Evolutionary conservation across 2,113 vertebrate genomes (phyloP).

Genomic region (Phoxinus phoxinus): DNA sequence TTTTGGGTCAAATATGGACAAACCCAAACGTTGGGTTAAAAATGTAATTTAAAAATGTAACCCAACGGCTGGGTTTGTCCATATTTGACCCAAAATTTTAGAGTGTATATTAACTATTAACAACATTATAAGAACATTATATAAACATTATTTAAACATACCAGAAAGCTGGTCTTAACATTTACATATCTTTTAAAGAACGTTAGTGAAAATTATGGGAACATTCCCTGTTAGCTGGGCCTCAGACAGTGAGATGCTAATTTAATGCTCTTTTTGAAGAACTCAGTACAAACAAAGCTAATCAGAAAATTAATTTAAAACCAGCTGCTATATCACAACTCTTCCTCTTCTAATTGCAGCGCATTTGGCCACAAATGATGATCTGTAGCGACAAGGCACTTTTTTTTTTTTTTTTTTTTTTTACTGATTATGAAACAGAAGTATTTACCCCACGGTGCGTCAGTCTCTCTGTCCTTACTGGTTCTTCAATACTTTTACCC

Average conservation of each 20-base stretch:
- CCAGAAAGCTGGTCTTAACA: too few relatives aligned
- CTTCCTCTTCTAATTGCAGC: not conserved
- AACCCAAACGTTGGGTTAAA: too few relatives aligned
- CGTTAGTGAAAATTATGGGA: too few relatives aligned
- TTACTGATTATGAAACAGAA: not conserved
- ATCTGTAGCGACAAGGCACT: not conserved
- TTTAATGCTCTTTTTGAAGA: not conserved
- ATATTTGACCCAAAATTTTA: too few relatives aligned
- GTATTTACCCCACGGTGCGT: not conserved
- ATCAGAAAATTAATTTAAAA: not conserved
- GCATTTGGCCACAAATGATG: not conserved
- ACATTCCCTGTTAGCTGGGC: too few relatives aligned
- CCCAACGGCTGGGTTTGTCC: too few relatives aligned
- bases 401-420: not conserved
- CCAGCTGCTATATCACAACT: not conserved
- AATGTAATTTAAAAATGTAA: too few relatives aligned
- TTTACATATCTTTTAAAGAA: too few relatives aligned
- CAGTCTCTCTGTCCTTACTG: not conserved
- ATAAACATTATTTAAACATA: too few relatives aligned
- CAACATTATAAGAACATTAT: too few relatives aligned
- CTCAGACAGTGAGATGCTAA: not conserved
- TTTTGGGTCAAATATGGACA: too few relatives aligned
- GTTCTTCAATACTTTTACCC: not conserved
- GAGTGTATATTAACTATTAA: too few relatives aligned
- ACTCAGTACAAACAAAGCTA: not conserved